Evolutionary conservation across 37 sponge, comb jelly and placozoan species (phyloP), one percentile per base, ranked within the genome.

Genomic region (Mnemiopsis leidyi): DNA sequence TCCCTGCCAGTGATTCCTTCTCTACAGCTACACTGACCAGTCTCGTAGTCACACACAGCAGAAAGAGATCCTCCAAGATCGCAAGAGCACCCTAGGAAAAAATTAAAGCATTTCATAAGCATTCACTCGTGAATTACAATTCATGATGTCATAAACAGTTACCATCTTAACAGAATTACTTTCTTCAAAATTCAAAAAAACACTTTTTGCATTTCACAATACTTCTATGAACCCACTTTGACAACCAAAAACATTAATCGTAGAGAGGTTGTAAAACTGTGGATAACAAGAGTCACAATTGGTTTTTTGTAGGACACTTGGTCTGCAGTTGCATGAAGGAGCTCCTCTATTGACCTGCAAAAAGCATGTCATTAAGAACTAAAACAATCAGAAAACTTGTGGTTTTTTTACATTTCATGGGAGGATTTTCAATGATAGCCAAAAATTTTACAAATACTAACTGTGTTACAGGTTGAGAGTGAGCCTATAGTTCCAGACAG

Each of bases 1-100:
- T 85, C 90, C 25, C 35, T 38, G n/a, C 90, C 90, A 85, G 61
- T 40, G 25, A 85, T 40, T 33, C 90, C 90, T 5, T 28, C 36
- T 25, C 36, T 85, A 85, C 90, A 85, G 26, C 36, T 0, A 85
- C 90, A 85, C 23, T 38, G 61, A n/a, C 90, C 90, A 18, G 90
- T 85, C 48, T n/a, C 3, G 24, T 23, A n/a, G 30, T 85, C 90
- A 85, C 90, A 85, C 35, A 28, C 29, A 23, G 24, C 9, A 3
- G 90, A 85, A 25, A 85, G 3, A n/a, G 90, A 85, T 85, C 90
- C 90, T 85, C 90, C 90, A n/a, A 85, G 48, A 23, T 85, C 90
- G 39, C 90, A 85, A 25, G 90, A 85, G 24, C 90, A 85, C 48
- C 90, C 90, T 85, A 25, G n/a, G n/a, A n/a, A n/a, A n/a, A n/a